Evolutionary conservation across 2,888 invertebrate genomes (phyloP), one percentile per base, ranked within the genome.

Genomic region (Sminthurinus aureus): DNA sequence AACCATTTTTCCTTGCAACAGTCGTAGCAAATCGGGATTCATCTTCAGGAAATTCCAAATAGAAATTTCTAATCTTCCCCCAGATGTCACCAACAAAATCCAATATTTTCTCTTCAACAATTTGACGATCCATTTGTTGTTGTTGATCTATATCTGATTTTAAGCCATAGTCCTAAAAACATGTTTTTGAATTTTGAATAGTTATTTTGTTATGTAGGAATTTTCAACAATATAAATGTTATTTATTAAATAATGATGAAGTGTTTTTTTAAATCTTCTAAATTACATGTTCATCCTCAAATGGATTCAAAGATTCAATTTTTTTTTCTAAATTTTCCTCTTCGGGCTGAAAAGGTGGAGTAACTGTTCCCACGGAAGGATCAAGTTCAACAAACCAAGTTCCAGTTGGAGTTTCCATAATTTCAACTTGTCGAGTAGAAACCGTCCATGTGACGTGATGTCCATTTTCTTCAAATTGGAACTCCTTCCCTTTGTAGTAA

Each of bases 371-470:
- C 0, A 12, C 15, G 11, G 26, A 8, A 0, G 73, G 8, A 15
- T 8, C 26, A 26, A 6, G 6, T 38, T 73, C 26, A 2, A 73
- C 73, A 12, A 12, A 73, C 73, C 73, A 73, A 1, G 73, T 73
- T 22, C 26, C n/a, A 12, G 26, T 8, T 12, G 38, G 73, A 24
- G 26, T 13, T 73, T 73, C 73, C 12, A 12, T 26, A 38, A 26
- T 73, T 4, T 73, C 73, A 11, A 73, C 26, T 73, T 67, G 69
- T 67, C 80, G 51, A 22, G 58, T 77, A 9, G 83, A 77, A 18
- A 83, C 64, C 0, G 83, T 69, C 83, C 83, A 83, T 18, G 67
- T 38, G 58, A 83, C 78, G n/a, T 83, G 83, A 38, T 83, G 69
- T 15, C 83, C 83, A 13, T 69, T 50, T 18, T 83, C 78, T 58